Evolutionary conservation across 2,113 vertebrate genomes (phyloP).

Genomic region (Fulmarus glacialis): DNA sequence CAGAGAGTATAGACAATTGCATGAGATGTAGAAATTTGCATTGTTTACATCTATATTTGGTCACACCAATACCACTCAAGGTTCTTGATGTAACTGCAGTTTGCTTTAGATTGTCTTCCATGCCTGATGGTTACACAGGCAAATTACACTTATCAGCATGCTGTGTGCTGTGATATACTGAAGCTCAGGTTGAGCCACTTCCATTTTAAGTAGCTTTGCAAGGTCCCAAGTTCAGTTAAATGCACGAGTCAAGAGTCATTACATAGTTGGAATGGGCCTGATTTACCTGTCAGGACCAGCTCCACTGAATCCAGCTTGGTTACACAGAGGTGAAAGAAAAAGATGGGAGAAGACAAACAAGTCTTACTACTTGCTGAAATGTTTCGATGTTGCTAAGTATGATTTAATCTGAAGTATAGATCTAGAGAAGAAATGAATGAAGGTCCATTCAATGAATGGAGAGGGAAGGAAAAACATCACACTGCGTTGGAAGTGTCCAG

Average conservation of each 20-base stretch:
- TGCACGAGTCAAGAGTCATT: background rate
- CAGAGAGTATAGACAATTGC: background rate
- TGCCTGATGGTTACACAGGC: background rate
- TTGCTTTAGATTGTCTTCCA: background rate
- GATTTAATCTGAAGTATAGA: background rate
- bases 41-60: background rate
- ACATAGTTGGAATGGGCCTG: background rate
- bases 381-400: background rate
- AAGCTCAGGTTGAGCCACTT: slow-evolving; percentile 8
- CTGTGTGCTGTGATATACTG: background rate
- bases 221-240: slow-evolving; percentile 13
- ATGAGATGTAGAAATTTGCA: background rate
- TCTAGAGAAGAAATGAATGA: background rate
- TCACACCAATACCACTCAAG: background rate
- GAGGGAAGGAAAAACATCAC: background rate
- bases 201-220: slow-evolving; percentile 10
- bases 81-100: background rate
- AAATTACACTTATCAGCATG: slow-evolving; percentile 9
- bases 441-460: background rate
- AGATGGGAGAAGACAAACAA: slow-evolving; percentile 7
- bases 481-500: background rate
- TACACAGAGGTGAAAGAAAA: background rate
- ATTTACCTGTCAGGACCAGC: slow-evolving; percentile 42
- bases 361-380: background rate
- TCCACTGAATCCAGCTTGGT: background rate